Percentiles rank a stretch among this genome's conserved stretches.
Evolutionary conservation across 2,113 vertebrate genomes (phyloP).

Genomic region (Tychaedon coryphoeus): DNA sequence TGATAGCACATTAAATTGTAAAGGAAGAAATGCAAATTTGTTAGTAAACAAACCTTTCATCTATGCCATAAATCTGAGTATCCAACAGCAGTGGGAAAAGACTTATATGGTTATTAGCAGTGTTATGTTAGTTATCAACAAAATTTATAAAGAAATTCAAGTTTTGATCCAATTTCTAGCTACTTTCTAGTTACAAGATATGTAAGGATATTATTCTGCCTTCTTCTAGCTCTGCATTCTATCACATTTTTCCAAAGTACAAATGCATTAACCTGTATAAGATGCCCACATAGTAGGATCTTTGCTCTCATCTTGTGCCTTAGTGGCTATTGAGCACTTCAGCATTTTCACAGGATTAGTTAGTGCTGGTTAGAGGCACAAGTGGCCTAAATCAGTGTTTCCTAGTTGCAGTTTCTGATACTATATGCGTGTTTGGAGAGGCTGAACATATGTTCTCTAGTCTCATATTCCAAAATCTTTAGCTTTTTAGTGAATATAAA

Average conservation of each 20-base stretch:
- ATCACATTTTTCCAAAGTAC: not conserved
- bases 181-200: not conserved
- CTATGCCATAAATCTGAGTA: not conserved
- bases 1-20: not conserved
- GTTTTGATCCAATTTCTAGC: not conserved
- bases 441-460: not conserved
- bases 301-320: not conserved
- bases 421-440: not conserved
- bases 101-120: not conserved
- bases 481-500: constrained; percentile 1
- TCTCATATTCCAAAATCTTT: not conserved
- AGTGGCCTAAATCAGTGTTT: not conserved
- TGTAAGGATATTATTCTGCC: not conserved
- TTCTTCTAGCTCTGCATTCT: not conserved
- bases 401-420: not conserved
- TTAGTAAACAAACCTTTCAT: not conserved
- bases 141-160: not conserved
- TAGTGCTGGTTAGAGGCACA: not conserved
- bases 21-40: not conserved
- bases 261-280: not conserved
- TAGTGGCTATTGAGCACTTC: not conserved
- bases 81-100: not conserved
- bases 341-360: not conserved
- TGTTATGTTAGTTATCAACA: not conserved
- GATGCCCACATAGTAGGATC: not conserved